Conservation (phyloP, 2,113 vertebrate species). For the Orycteropus afer region DNA sequence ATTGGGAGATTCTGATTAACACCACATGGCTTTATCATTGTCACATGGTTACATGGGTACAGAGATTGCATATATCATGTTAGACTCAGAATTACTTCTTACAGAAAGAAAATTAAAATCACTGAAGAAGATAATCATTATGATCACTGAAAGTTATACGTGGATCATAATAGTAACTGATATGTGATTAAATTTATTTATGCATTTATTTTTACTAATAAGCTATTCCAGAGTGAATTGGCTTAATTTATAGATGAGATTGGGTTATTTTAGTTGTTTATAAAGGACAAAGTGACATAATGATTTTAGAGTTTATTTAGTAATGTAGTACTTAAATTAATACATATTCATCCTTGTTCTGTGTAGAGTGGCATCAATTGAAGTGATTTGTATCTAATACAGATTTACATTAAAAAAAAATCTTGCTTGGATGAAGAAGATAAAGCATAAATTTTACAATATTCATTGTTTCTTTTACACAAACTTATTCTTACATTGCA, state of each 20-base stretch:
- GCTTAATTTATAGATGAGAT: conserved; percentile 11
- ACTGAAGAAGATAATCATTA: not conserved
- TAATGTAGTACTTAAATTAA: conserved; percentile 73
- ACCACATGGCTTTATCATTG: not conserved
- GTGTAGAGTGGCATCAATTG: conserved; percentile 77
- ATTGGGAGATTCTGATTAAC: not conserved
- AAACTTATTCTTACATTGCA: conserved; percentile 75
- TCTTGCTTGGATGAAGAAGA: conserved; percentile 78
- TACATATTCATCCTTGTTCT: conserved; percentile 72
- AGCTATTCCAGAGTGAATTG: conserved; percentile 13
- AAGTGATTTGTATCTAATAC: conserved; percentile 79
- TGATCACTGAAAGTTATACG: not conserved
- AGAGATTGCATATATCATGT: not conserved
- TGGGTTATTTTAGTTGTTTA: conserved; percentile 64
- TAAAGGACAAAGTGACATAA: conserved; percentile 57
- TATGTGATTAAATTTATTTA: not conserved
- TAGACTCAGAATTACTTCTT: not conserved
- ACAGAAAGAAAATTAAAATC: conserved; percentile 39
- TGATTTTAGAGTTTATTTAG: conserved; percentile 78
- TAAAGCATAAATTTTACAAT: conserved; percentile 81
- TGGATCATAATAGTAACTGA: not conserved
- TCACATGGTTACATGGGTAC: not conserved
- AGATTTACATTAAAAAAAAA: conserved; percentile 80
- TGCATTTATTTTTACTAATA: not conserved
- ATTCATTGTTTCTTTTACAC: conserved; percentile 72